Conservation (phyloP, 1,140 invertebrate species). For the Drosophila mayri region DNA sequence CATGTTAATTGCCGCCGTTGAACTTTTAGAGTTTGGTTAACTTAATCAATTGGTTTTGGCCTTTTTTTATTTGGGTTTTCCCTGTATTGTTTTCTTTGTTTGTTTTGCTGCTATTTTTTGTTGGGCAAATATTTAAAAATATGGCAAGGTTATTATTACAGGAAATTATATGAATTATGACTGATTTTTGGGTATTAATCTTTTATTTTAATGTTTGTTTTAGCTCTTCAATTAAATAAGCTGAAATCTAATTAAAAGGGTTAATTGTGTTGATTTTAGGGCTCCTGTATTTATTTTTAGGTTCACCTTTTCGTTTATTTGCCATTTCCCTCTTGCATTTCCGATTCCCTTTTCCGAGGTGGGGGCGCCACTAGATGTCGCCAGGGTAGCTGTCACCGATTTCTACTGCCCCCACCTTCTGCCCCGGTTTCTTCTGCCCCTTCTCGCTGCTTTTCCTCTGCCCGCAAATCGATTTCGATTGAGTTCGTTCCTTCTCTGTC, state of each 20-base stretch:
- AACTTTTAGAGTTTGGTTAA: constrained; percentile 53
- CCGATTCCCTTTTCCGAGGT: constrained; percentile 21
- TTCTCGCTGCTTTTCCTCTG: constrained; percentile 30
- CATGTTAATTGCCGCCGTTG: constrained; percentile 60
- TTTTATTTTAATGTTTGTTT: neutral
- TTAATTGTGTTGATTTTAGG: constrained; percentile 1
- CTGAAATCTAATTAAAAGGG: neutral
- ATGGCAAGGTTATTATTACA: neutral
- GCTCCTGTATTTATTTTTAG: constrained; percentile 7
- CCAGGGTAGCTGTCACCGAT: constrained; percentile 6
- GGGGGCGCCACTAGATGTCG: constrained; percentile 21
- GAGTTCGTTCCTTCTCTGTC: constrained; percentile 27
- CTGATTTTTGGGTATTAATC: neutral
- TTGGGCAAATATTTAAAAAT: constrained; percentile 5
- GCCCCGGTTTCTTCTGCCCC: constrained; percentile 10
- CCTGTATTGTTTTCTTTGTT: constrained; percentile 11
- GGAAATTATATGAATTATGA: neutral
- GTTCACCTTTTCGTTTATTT: constrained; percentile 29
- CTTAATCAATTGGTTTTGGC: constrained; percentile 64
- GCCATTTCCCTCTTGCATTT: constrained; percentile 47
- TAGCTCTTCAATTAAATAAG: neutral
- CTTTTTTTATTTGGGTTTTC: constrained; percentile 12
- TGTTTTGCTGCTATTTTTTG: constrained; percentile 12
- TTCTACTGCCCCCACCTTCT: neutral
- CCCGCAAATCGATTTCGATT: constrained; percentile 58